Percentiles rank a stretch among this genome's conserved stretches.
Evolutionary conservation across 2,113 vertebrate species (phyloP).

Genomic region (Carlito syrichta): DNA sequence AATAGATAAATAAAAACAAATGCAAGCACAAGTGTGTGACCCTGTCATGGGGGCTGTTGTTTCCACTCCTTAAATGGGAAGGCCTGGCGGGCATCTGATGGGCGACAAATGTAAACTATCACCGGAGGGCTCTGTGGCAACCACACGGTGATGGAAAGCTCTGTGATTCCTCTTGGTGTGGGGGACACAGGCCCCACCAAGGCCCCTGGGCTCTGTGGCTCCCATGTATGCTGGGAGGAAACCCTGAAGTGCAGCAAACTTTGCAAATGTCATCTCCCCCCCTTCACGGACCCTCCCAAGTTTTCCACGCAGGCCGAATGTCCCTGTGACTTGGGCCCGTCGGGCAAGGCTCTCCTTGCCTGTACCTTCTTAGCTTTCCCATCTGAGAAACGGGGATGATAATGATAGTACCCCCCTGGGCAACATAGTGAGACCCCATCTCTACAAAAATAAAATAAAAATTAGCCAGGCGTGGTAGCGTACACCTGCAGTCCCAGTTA

Average conservation of each 20-base stretch:
- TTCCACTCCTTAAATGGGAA: rapidly evolving
- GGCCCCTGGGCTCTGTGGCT: not conserved
- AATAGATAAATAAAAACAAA: too few species aligned
- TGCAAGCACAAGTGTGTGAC: not conserved
- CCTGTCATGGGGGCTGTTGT: not conserved
- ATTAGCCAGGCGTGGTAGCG: too few species aligned
- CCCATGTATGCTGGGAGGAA: not conserved
- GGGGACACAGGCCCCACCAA: not conserved
- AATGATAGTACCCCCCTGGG: too few species aligned
- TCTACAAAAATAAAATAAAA: too few species aligned
- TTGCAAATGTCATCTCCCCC: not conserved
- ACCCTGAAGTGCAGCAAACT: not conserved
- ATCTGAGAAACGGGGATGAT: not conserved
- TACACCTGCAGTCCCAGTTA: too few species aligned
- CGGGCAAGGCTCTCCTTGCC: not conserved
- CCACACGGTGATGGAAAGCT: rapidly evolving
- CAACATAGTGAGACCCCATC: too few species aligned
- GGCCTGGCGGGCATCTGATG: not conserved
- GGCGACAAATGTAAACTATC: too few species aligned
- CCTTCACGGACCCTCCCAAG: not conserved
- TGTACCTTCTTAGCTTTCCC: not conserved
- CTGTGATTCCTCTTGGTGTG: not conserved
- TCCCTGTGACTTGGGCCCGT: too few species aligned
- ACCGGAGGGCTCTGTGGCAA: not conserved
- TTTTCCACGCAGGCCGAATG: too few species aligned